Conservation (phyloP, 2,888 invertebrate genomes). For the Ischnura elegans region DNA sequence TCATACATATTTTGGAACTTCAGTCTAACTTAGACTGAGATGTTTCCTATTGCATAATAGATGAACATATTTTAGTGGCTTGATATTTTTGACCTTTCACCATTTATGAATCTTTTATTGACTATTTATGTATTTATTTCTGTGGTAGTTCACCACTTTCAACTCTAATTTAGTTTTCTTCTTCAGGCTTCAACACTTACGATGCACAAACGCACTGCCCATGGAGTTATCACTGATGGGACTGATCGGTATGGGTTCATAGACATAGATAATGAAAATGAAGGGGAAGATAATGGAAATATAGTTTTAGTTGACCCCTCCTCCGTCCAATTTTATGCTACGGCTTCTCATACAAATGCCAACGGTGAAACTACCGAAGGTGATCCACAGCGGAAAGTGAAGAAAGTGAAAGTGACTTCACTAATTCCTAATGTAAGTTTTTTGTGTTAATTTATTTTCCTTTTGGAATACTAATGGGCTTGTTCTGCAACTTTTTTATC, state of each 20-base stretch:
- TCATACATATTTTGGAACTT: too few species aligned
- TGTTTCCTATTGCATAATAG: too few species aligned
- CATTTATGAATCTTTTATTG: too few species aligned
- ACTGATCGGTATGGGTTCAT: constrained; percentile 68
- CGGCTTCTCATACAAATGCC: constrained; percentile 61
- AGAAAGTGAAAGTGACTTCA: constrained; percentile 51
- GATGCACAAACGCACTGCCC: constrained; percentile 82
- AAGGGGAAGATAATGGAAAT: constrained; percentile 66
- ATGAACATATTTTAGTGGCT: too few species aligned
- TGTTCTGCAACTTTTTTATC: too few species aligned
- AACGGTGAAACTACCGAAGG: constrained; percentile 69
- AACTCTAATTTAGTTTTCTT: not conserved
- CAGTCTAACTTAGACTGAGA: too few species aligned
- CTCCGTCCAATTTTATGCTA: constrained; percentile 70
- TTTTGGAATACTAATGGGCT: too few species aligned
- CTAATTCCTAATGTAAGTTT: constrained; percentile 55
- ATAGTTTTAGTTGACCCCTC: constrained; percentile 71
- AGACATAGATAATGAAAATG: constrained; percentile 59
- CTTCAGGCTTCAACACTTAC: constrained; percentile 81
- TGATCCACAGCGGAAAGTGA: constrained; percentile 3
- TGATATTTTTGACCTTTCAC: too few species aligned
- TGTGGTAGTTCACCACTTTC: too few species aligned
- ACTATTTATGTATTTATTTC: too few species aligned
- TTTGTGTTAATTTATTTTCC: too few species aligned
- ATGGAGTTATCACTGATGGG: constrained; percentile 76